Conservation (phyloP, 2,113 vertebrate genomes). For the Hemichromis elongatus region DNA sequence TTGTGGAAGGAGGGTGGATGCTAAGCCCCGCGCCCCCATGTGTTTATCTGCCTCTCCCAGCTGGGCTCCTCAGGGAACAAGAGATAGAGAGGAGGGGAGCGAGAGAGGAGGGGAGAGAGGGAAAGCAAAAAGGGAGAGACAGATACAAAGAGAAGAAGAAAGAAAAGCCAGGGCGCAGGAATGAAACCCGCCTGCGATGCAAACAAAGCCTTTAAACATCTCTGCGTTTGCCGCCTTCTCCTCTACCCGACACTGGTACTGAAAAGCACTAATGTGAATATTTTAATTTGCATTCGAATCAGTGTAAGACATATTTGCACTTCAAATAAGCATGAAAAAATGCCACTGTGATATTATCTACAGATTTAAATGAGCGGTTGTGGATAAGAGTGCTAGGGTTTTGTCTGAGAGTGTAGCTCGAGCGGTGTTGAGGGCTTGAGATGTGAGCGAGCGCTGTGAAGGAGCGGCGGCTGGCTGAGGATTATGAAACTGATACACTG, state of each 20-base stretch:
- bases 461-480: background rate
- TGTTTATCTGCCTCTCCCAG: constrained; percentile 77
- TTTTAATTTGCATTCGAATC: background rate
- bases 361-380: background rate
- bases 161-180: constrained; percentile 12
- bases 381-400: background rate
- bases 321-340: background rate
- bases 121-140: background rate
- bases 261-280: background rate
- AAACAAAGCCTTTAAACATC: constrained; percentile 34
- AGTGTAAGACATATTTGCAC: background rate
- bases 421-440: background rate
- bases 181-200: constrained; percentile 12
- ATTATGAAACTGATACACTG: constrained; percentile 23
- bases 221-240: background rate
- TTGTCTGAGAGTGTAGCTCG: background rate
- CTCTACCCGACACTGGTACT: constrained; percentile 21
- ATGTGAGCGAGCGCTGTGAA: background rate
- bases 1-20: constrained; percentile 56
- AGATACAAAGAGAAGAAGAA: background rate
- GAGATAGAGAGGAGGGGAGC: constrained; percentile 23
- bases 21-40: constrained; percentile 52
- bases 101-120: background rate
- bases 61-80: constrained; percentile 67
- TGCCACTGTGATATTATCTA: background rate